These are phyloP conservation scores for Fundulus diaphanus DNA, from an alignment of 2,797 vertebrate species.

Conservation along the genomic window DNA sequence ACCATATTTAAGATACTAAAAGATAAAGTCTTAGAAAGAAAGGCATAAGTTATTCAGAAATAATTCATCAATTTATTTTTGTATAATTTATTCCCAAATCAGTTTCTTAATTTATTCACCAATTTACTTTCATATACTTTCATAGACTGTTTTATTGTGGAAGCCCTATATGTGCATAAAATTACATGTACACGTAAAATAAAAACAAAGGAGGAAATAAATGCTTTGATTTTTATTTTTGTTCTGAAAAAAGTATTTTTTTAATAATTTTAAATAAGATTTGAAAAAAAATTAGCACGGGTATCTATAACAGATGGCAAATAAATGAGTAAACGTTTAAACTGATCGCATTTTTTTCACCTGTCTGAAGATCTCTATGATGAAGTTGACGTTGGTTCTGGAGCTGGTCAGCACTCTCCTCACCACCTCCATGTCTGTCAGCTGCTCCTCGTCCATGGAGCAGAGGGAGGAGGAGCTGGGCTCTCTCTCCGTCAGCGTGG, in stretches of 20 bases:
- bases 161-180: not conserved
- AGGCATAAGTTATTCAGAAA: not conserved
- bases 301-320: not conserved
- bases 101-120: not conserved
- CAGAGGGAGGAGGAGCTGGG: conserved; percentile 98
- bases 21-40: not conserved
- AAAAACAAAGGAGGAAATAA: not conserved
- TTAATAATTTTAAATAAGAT: no score
- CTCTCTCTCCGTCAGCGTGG: conserved; percentile 95
- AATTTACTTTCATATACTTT: not conserved
- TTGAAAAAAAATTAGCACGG: no score
- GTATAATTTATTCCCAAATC: not conserved
- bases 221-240: no score
- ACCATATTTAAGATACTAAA: no score
- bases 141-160: not conserved
- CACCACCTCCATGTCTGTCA: conserved; percentile 87
- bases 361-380: conserved; percentile 98
- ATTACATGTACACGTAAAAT: not conserved
- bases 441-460: conserved; percentile 97
- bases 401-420: conserved; percentile 94
- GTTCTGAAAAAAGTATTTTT: no score
- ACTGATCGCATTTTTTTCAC: conserved; percentile 70
- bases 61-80: not conserved
- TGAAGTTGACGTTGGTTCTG: conserved; percentile 96
- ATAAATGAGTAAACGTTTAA: not conserved